Conservation (phyloP, 2,113 vertebrate genomes). For the Dasyornis broadbenti region DNA sequence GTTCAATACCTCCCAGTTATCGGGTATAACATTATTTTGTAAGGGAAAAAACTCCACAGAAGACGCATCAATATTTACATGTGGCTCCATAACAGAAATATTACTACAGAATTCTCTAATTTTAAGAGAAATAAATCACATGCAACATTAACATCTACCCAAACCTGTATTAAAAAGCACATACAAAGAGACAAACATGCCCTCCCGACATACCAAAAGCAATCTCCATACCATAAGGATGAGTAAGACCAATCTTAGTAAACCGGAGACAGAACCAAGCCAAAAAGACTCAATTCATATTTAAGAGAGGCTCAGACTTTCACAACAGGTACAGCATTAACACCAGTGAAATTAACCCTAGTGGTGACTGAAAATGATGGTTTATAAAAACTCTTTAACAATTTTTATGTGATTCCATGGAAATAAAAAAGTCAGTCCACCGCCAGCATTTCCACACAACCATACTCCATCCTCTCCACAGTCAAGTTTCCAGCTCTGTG, state of each 20-base stretch:
- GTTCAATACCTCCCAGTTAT: neutral
- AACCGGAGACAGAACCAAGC: neutral
- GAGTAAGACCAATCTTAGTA: neutral
- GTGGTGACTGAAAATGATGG: no score
- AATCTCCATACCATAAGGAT: neutral
- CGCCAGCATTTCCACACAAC: neutral
- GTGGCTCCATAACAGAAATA: neutral
- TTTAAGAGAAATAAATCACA: neutral
- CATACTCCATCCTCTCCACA: rapidly evolving
- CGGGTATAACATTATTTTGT: neutral
- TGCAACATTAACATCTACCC: neutral
- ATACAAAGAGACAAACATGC: neutral
- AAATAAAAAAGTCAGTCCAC: neutral
- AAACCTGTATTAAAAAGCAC: neutral
- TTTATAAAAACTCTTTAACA: neutral
- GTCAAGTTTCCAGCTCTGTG: rapidly evolving
- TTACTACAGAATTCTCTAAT: neutral
- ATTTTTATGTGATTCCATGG: neutral
- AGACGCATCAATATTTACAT: neutral
- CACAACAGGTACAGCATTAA: neutral
- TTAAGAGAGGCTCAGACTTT: neutral
- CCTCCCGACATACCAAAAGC: neutral
- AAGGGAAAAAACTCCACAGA: neutral
- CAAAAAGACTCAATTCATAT: neutral
- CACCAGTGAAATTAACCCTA: neutral